Base-by-base conservation (phyloP, 2,888 invertebrate species). In the Sinopyrophorus schimmeli region DNA sequence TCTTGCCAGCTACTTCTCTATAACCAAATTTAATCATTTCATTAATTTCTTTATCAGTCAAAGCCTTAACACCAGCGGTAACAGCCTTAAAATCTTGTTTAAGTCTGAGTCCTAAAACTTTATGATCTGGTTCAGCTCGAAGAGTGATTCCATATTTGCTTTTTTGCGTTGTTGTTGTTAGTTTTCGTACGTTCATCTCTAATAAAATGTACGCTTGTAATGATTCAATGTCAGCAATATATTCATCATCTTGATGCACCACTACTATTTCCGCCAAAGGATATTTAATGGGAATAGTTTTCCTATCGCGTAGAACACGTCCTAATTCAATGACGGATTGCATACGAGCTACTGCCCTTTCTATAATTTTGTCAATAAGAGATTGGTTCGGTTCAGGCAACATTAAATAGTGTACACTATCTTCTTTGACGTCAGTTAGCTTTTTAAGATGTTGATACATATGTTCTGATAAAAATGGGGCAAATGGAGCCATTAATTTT, bases 181-280 rank as follows among this genome's bases (percentile, higher is more conserved):
- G 74, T 59, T 82, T 82, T 49, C 87, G 85, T 0, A 99, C 87
- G 72, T 99, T 99, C 65, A 98, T 77, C 75, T 99, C 99, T 70
- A 92, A 91, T 6, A 90, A 71, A 43, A 99, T 87, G 70, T 97
- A 98, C 11, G 81, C 80, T 65, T 93, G 80, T 28, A 99, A 76
- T 1, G 86, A 83, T 47, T 82, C 74, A 1, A 97, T 80, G 62
- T 94, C 92, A 2, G 83, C 76, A 47, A 98, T 78, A 60, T 88
- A 88, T 23, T 82, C 77, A 9, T 78, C 73, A 63, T 93, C 89
- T 58, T 90, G 88, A 70, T 96, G 92, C 58, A 99, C 90, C 3
- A 98, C 87, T n/a, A 98, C 86, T 60, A 98, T 84, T 75, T 97
- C 96, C 10, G 92, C 92, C 52, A 99, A 76, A 0, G 99, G 99